Percentiles rank a stretch among this genome's conserved stretches.
Conservation (phyloP, 1,140 invertebrate genomes). For the Drosophila auraria region DNA sequence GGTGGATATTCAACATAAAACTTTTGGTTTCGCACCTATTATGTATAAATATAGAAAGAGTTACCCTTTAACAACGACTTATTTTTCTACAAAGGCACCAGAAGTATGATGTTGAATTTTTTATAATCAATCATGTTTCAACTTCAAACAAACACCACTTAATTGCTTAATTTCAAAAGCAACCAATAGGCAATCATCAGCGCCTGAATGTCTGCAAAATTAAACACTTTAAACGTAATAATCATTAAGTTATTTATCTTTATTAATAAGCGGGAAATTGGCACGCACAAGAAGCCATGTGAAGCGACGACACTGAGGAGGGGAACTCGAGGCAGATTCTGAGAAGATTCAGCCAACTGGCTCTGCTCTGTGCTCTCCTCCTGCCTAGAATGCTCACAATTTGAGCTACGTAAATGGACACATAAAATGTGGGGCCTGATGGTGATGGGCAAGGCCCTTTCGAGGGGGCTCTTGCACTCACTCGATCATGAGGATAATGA, state of each 20-base stretch:
- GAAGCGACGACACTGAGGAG: conserved; percentile 36
- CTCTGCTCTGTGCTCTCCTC: neutral
- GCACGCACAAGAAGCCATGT: conserved; percentile 74
- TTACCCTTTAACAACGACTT: no score
- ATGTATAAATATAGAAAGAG: no score
- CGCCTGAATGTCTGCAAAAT: conserved; percentile 68
- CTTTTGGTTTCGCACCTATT: neutral
- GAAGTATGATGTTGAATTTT: neutral
- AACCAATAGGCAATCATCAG: conserved; percentile 21
- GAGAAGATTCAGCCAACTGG: conserved; percentile 12
- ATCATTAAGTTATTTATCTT: conserved; percentile 84
- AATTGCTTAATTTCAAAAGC: conserved; percentile 52
- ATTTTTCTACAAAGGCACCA: neutral
- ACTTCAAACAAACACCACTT: conserved; percentile 1
- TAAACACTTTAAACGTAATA: conserved; percentile 80
- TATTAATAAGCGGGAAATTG: conserved; percentile 83
- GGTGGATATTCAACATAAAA: neutral
- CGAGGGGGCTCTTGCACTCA: conserved; percentile 14
- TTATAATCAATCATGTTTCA: neutral
- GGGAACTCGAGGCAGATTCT: conserved; percentile 14
- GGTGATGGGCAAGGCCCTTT: conserved; percentile 8
- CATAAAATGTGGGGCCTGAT: conserved; percentile 69
- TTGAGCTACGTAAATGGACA: conserved; percentile 81
- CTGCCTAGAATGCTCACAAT: conserved; percentile 67
- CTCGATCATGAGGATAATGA: conserved; percentile 39